Base-by-base conservation (phyloP, 2,888 invertebrate species). In the Carterocephalus palaemon region DNA sequence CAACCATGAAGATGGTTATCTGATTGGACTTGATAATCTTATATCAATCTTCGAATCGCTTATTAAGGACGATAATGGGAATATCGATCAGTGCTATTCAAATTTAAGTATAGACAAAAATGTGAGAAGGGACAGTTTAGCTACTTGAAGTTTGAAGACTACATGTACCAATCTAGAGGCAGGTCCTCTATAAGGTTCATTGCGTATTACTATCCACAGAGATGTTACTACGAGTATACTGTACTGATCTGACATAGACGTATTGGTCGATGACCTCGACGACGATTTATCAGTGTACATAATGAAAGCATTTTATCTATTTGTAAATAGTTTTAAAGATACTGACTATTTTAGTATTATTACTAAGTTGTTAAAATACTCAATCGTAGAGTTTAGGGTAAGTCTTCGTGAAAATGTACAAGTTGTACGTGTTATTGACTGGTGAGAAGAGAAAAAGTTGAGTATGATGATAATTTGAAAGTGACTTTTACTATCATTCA, bases 1-100 rank as follows among this genome's bases (percentile, higher is more conserved):
- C 26, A 98, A 97, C 78, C 97, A 97, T 70, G 98, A 98, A 86
- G 98, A 98, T 69, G 98, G 98, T 51, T 98, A 97, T 83, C 89
- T 97, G 57, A 94, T 95, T 53, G 98, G 98, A 49, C 89, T 98
- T 37, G 93, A 95, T 68, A 96, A 97, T 84, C 88, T 98, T 53
- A 94, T 97, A 60, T 91, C 93, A 54, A 93, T 97, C 57, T 95
- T 97, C 62, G 89, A 90, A 67, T 89, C 91, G 22, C 88, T 93
- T 58, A 73, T 88, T 41, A 74, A 81, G 56, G 83, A 85, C 46
- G 80, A 76, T 48, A 83, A 83, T 48, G 81, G 77, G 2, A 81
- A 80, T 54, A 68, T 81, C 50, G 82, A 79, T 43, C 69, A 78
- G 59, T 73, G 75, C 50, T 81, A 76, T 56, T 59, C 68, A 12